These are phyloP conservation scores for Drusus annulatus DNA, from an alignment of 1,140 invertebrate genomes.

Conservation along the genomic window DNA sequence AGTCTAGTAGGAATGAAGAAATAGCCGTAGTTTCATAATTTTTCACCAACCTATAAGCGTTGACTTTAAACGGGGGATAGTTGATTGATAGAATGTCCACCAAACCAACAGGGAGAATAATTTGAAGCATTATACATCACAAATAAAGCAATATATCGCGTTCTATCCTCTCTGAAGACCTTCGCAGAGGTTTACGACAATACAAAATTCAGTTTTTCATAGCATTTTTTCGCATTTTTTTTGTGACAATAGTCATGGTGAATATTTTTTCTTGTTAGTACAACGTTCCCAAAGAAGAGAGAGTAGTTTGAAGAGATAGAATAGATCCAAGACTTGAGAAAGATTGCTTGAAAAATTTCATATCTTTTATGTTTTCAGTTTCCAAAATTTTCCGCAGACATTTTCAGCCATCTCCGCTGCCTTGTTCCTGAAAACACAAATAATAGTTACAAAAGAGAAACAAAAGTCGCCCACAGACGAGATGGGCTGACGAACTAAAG, in stretches of 20 bases:
- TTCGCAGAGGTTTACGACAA: background rate
- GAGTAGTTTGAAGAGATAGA: background rate
- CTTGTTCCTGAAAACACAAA: conserved; percentile 51
- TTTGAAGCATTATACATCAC: no score
- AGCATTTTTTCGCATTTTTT: background rate
- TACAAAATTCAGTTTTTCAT: background rate
- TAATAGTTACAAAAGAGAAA: background rate
- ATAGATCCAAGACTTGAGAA: background rate
- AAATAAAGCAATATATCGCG: background rate
- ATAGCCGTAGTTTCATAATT: no score
- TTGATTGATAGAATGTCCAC: no score
- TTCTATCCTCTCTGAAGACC: background rate
- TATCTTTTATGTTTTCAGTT: conserved; percentile 15
- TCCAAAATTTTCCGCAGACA: conserved; percentile 27
- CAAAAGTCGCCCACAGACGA: no score
- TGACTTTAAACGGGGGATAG: no score
- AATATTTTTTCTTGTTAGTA: background rate
- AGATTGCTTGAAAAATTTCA: conserved; percentile 7
- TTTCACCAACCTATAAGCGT: no score
- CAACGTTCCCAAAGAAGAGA: background rate
- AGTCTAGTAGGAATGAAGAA: no score
- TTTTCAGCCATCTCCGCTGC: conserved; percentile 50
- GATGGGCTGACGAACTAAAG: no score
- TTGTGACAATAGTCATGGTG: no score
- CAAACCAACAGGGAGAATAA: no score